Conservation (phyloP, 2,888 invertebrate species). For the Drosophila austrosaltans region DNA sequence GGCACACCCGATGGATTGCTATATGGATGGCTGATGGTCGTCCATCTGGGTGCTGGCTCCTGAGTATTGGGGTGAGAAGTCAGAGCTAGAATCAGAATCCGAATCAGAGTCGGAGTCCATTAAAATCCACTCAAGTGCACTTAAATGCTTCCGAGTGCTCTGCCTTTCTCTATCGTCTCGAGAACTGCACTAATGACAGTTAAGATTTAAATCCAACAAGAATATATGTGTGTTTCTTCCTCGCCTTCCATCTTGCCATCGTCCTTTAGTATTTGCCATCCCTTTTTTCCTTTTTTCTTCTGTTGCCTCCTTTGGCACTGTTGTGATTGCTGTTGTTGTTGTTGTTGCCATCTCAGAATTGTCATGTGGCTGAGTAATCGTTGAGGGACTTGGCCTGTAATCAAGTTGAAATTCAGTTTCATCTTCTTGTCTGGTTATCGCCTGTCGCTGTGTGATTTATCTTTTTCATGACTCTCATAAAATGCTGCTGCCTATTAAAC, state of each 20-base stretch:
- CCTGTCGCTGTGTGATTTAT: constrained; percentile 55
- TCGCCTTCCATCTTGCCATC: neutral
- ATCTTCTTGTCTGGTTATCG: constrained; percentile 34
- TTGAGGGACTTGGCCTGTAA: constrained; percentile 38
- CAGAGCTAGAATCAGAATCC: constrained; percentile 3
- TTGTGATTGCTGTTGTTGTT: too few species aligned
- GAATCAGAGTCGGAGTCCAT: constrained; percentile 56
- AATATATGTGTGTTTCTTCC: constrained; percentile 6
- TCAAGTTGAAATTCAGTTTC: constrained; percentile 58
- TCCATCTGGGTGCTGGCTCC: neutral
- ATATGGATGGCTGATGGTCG: constrained; percentile 11
- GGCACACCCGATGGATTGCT: constrained; percentile 32
- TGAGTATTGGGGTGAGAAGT: neutral
- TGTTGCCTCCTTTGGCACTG: too few species aligned
- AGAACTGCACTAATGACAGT: constrained; percentile 37
- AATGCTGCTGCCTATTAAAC: constrained; percentile 53
- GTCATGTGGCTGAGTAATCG: constrained; percentile 52
- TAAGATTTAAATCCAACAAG: constrained; percentile 43
- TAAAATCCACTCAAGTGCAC: constrained; percentile 79
- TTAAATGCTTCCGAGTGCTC: constrained; percentile 77
- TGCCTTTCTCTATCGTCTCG: constrained; percentile 36
- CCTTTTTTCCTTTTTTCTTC: neutral
- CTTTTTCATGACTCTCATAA: constrained; percentile 47
- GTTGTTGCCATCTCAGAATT: constrained; percentile 22
- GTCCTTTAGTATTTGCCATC: neutral